Evolutionary conservation across 2,113 vertebrate genomes (phyloP).

Genomic region (Hippopotamus amphibius): DNA sequence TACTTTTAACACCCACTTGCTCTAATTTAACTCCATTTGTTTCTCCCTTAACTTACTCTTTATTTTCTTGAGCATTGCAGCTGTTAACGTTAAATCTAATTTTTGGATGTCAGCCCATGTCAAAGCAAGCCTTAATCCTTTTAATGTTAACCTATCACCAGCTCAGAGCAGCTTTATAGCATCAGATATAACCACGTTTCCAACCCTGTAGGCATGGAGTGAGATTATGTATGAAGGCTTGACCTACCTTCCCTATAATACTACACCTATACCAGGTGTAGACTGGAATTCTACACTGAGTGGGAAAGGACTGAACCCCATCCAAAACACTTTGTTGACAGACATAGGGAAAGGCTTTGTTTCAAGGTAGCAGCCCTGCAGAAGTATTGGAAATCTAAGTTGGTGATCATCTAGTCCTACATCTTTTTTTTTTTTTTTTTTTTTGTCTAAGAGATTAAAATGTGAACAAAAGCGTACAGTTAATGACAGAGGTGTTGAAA

Average conservation of each 20-base stretch:
- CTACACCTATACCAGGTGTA: background rate
- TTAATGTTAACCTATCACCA: conserved; percentile 60
- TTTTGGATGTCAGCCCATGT: conserved; percentile 67
- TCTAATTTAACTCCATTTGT: conserved; percentile 65
- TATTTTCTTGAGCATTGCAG: conserved; percentile 70
- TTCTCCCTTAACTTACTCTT: conserved; percentile 47
- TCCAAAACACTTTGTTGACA: background rate
- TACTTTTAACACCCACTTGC: conserved; percentile 40
- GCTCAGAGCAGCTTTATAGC: conserved; percentile 37
- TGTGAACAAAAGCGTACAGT: background rate
- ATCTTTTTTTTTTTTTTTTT: background rate
- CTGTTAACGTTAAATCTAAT: conserved; percentile 70
- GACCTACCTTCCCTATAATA: background rate
- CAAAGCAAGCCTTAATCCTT: conserved; percentile 72
- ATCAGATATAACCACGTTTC: background rate
- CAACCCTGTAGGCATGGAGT: background rate
- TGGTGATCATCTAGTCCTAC: background rate
- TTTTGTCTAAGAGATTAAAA: background rate
- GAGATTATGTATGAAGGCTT: background rate
- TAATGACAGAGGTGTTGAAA: background rate
- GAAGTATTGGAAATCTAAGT: background rate
- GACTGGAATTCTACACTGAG: background rate
- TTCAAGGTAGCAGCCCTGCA: background rate
- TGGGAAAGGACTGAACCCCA: background rate
- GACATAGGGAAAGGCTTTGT: conserved; percentile 6